Evolutionary conservation across 2,888 invertebrate genomes (phyloP).

Genomic region (Euplagia quadripunctaria): DNA sequence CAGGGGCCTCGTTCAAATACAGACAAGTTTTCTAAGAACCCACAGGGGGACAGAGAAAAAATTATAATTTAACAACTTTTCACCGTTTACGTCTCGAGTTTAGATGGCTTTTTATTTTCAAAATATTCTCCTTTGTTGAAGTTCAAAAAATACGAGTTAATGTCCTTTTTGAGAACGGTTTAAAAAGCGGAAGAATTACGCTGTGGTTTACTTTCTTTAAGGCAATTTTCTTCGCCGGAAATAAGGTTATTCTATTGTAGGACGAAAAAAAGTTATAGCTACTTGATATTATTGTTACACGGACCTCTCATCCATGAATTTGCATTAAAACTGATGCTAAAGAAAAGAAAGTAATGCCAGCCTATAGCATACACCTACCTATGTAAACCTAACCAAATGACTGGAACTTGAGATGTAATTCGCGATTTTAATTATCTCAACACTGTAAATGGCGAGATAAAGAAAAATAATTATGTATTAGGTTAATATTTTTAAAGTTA

Average conservation of each 20-base stretch:
- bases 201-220: constrained; percentile 15
- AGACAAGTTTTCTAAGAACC: constrained; percentile 35
- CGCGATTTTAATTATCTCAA: no score
- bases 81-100: constrained; percentile 35
- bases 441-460: no score
- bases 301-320: background rate
- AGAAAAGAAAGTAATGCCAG: background rate
- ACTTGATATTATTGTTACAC: constrained; percentile 1
- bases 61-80: constrained; percentile 50
- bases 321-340: background rate
- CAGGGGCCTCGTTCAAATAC: constrained; percentile 48
- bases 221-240: constrained; percentile 2
- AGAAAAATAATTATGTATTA: no score
- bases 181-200: constrained; percentile 4
- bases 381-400: background rate
- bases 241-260: background rate
- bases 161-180: constrained; percentile 19
- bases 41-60: constrained; percentile 25
- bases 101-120: constrained; percentile 28
- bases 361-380: background rate
- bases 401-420: no score
- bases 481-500: no score
- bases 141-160: constrained; percentile 23
- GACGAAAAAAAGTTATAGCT: background rate
- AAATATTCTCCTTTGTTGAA: constrained; percentile 27